These are phyloP conservation scores for Papilio machaon DNA, from an alignment of 1,140 invertebrate species.

Conservation along the genomic window DNA sequence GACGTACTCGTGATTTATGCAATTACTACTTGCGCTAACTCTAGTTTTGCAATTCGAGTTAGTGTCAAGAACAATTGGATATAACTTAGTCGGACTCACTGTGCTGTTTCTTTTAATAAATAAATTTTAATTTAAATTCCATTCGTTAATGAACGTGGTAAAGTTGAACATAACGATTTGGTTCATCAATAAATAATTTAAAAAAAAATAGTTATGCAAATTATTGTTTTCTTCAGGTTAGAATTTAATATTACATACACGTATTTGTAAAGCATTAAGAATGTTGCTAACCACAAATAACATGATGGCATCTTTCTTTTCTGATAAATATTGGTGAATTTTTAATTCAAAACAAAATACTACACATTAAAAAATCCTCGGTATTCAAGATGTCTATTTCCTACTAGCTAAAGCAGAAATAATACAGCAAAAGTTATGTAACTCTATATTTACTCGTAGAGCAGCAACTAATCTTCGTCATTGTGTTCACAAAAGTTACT, in stretches of 20 bases:
- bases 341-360: background rate
- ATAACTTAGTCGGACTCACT: conserved; percentile 12
- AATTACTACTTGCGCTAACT: conserved; percentile 26
- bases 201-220: no score
- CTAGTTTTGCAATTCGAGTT: conserved; percentile 32
- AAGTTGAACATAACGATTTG: background rate
- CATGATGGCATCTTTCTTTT: no score
- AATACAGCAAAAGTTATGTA: background rate
- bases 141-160: background rate
- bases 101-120: conserved; percentile 5
- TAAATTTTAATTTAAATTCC: background rate
- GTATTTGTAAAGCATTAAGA: no score
- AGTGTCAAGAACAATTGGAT: conserved; percentile 20
- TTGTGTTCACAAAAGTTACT: conserved; percentile 26
- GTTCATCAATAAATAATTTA: no score
- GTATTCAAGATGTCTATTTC: background rate
- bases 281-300: no score
- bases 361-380: background rate
- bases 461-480: background rate
- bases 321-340: no score
- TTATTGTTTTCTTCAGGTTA: no score
- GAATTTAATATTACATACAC: no score
- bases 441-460: background rate
- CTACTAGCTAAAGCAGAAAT: background rate
- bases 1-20: conserved; percentile 34